Conservation (phyloP, 2,888 invertebrate species). For the Conchocele bisecta region DNA sequence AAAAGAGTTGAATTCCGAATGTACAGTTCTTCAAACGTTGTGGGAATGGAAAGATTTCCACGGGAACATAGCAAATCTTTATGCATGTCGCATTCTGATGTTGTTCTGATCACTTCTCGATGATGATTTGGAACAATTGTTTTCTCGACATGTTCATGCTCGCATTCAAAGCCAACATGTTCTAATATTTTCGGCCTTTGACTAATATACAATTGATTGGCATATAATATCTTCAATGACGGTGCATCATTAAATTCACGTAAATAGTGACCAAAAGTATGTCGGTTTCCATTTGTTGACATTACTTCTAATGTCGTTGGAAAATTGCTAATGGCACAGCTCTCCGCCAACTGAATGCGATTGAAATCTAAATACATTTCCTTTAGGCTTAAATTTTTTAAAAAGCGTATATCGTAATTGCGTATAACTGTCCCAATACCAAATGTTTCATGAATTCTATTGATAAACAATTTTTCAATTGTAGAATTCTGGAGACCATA, state of each 20-base stretch:
- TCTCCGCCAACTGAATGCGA: slow-evolving; percentile 23
- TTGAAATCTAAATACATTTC: slow-evolving; percentile 23
- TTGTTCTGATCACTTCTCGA: no score
- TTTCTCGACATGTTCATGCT: no score
- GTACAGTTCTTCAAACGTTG: not conserved
- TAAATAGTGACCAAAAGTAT: slow-evolving; percentile 43
- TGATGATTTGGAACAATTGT: no score
- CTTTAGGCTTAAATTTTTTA: slow-evolving; percentile 28
- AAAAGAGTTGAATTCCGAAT: not conserved
- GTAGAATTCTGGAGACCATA: slow-evolving; percentile 44
- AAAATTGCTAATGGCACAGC: slow-evolving; percentile 5
- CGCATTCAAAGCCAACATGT: no score
- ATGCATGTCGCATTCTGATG: no score
- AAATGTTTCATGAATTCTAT: slow-evolving; percentile 17
- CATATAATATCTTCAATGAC: no score
- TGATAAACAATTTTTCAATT: slow-evolving; percentile 23
- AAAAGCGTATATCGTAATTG: slow-evolving; percentile 31
- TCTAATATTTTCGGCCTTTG: no score
- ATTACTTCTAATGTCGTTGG: slow-evolving; percentile 24
- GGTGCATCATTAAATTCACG: no score
- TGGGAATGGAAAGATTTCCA: not conserved
- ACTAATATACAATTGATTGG: no score
- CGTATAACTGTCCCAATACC: slow-evolving; percentile 15
- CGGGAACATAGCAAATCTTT: not conserved
- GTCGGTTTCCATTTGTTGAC: slow-evolving; percentile 28